These are phyloP conservation scores for Orientallactaga sibirica DNA, from an alignment of 2,797 vertebrate genomes.

Conservation along the genomic window DNA sequence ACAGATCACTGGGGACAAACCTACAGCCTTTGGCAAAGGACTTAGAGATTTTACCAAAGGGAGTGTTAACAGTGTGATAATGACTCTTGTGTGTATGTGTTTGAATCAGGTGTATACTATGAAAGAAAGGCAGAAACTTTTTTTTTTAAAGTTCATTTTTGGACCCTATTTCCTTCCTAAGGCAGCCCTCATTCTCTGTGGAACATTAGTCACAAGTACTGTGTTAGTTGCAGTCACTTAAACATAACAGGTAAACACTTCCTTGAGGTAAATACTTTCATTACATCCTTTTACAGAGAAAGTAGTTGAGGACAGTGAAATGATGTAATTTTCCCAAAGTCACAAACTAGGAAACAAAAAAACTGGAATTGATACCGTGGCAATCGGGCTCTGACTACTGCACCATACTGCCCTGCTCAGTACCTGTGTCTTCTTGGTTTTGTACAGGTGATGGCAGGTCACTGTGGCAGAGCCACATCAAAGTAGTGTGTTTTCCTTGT, in stretches of 20 bases:
- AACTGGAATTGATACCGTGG: not conserved
- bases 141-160: slow-evolving; percentile 20
- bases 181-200: not conserved
- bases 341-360: not conserved
- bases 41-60: slow-evolving; percentile 21
- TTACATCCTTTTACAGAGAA: not conserved
- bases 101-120: too few relatives aligned
- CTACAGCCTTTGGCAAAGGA: not conserved
- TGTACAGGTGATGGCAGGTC: not conserved
- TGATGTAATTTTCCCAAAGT: not conserved
- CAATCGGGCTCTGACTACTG: not conserved
- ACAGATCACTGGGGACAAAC: not conserved
- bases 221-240: not conserved
- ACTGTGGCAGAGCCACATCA: not conserved
- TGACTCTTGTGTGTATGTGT: not conserved
- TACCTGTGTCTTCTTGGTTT: not conserved
- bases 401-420: not conserved
- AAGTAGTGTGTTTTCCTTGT: not conserved
- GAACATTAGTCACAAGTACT: not conserved
- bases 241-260: not conserved
- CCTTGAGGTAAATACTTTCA: not conserved
- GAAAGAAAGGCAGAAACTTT: slow-evolving; percentile 14
- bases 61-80: not conserved
- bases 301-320: not conserved
- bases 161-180: not conserved